These are phyloP conservation scores for Asarcornis scutulata DNA, from an alignment of 2,113 vertebrate species.

Conservation along the genomic window DNA sequence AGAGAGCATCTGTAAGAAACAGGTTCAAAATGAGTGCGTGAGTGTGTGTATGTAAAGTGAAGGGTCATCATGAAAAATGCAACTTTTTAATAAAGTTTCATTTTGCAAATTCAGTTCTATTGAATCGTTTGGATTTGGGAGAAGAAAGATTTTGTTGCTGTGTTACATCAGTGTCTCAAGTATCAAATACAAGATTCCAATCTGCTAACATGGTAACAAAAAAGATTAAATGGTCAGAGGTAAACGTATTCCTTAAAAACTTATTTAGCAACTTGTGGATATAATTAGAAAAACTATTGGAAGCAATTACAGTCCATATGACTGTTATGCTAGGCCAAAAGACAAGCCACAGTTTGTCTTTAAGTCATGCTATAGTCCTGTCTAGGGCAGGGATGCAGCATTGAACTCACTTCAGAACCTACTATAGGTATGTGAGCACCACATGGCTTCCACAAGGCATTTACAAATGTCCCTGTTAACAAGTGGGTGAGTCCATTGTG, in stretches of 20 bases:
- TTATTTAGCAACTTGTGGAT: neutral
- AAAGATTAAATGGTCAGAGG: neutral
- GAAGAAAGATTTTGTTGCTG: neutral
- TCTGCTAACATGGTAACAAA: neutral
- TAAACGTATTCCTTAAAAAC: neutral
- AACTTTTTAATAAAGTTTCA: neutral
- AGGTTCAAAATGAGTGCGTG: neutral
- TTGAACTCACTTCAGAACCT: conserved; percentile 23
- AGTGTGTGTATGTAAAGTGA: neutral
- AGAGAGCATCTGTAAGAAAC: conserved; percentile 41
- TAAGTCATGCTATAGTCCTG: neutral
- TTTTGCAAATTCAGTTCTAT: neutral
- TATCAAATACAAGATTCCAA: conserved; percentile 8
- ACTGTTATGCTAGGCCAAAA: neutral
- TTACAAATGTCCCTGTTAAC: conserved; percentile 79
- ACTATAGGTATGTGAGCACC: conserved; percentile 20
- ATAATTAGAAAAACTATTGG: neutral
- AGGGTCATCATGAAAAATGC: conserved; percentile 34
- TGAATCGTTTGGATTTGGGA: neutral
- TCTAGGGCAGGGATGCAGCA: neutral
- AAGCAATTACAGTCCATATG: neutral
- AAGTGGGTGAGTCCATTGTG: conserved; percentile 88
- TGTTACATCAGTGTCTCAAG: neutral
- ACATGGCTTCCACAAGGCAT: conserved; percentile 58
- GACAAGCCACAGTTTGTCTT: neutral